Evolutionary conservation across 2,797 vertebrate genomes (phyloP), one percentile per base, ranked within the genome.

Genomic region (Pangasius macronema): DNA sequence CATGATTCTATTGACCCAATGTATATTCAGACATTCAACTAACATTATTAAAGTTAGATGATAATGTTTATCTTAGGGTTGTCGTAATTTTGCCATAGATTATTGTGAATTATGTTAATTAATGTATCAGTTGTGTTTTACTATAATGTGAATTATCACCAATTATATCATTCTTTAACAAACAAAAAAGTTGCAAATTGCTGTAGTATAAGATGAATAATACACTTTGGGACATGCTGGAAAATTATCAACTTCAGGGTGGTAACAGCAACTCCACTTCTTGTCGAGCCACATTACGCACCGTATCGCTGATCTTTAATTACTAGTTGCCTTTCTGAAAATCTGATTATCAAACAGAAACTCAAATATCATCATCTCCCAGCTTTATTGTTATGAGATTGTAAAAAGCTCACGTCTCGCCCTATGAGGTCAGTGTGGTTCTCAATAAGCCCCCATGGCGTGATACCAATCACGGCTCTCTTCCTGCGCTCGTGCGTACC

Each of bases 391-490:
- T 61, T n/a, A 46, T 61, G 5, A 65, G 57, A 42, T 14, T 59
- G 5, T 16, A 65, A 67, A 82, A 49, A 30, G 93, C 97, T 97
- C 90, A 99, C 99, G 91, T 99, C 97, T 96, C 94, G 96, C 92
- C 98, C 98, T 83, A 98, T 94, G 30, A 99, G 97, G 93, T 99
- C 97, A 4, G 87, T 94, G 92, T 97, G 97, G 93, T 98, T 99
- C 92, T 99, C 97, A 88, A 99, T 98, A 90, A 97, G 93, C 76
- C 99, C 99, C 99, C 98, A 99, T 0, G 98, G 96, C 61, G 97
- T 96, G 88, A 99, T 95, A 81, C 98, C 98, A 77, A 99, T 94
- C 63, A 97, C 95, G 88, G 96, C 97, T 84, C 99, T 97, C 93
- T 97, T 99, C 89, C 97, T 95, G 89, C 97, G 92, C 86, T 97